Base-by-base conservation (phyloP, 2,888 invertebrate species). In the Luperina testacea region DNA sequence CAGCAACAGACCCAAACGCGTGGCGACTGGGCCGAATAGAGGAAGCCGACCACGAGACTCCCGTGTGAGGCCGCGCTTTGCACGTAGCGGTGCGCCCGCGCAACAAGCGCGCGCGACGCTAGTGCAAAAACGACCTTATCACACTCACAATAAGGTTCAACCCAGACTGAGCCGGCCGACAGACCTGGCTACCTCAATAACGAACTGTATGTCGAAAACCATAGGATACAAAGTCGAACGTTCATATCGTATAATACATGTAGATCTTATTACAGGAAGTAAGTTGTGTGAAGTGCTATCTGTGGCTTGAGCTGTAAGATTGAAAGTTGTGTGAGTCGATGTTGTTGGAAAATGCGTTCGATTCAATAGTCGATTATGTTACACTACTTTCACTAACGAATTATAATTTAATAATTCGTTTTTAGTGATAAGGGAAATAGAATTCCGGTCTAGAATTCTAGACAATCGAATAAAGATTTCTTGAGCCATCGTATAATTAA, bases 21-120 rank as follows among this genome's bases (percentile, higher is more conserved):
- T 98, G 98, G 98, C 97, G 98, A 84, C 97, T 98, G 90, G 98
- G 98, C 87, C 97, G 98, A 92, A 98, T 98, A 95, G 98, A 98
- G 95, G 98, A 98, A 96, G 97, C 98, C 88, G 98, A 98, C 92
- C 98, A 98, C 93, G 98, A 98, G 95, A 98, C 98, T 94, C 98
- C 98, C 87, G 98, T 98, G 94, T 98, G 97, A 98, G 96, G 94
- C 79, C 94, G 93, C 92, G 95, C 95, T 78, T 78, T 94, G 93
- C 95, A 94, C 93, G 92, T 93, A 75, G 93, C 94, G 89, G 94
- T 94, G 88, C 91, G 91, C 45, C 93, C 94, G 78, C 92, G 87
- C 78, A 94, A 92, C 91, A 92, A 92, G 91, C 90, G 91, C 85
- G 78, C 67, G 71, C 80, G 68, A 59, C 83, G 87, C 84, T 78